Evolutionary conservation across 2,888 invertebrate genomes (phyloP).

Genomic region (Trisateles emortualis): DNA sequence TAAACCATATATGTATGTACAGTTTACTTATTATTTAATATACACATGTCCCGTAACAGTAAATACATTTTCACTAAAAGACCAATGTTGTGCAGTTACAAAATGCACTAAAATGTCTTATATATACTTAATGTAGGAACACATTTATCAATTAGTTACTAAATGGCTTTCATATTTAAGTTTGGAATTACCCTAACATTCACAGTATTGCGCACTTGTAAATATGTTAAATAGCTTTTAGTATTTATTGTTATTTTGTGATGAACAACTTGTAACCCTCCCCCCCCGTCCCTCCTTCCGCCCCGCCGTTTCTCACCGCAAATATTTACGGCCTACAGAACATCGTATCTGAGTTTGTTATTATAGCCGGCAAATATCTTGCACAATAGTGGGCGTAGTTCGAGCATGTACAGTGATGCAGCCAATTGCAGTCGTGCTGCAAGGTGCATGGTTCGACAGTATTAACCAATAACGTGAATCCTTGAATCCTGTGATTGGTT

Average conservation of each 20-base stretch:
- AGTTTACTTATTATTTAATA: neutral
- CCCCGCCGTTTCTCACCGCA: too few species aligned
- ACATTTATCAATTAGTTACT: slow-evolving; percentile 17
- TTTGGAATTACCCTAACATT: slow-evolving; percentile 52
- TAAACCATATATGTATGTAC: neutral
- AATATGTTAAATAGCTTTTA: slow-evolving; percentile 54
- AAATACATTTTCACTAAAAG: neutral
- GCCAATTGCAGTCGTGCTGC: too few species aligned
- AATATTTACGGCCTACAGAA: too few species aligned
- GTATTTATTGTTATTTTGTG: slow-evolving; percentile 16
- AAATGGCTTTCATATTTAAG: slow-evolving; percentile 37
- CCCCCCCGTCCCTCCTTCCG: too few species aligned
- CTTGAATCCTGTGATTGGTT: too few species aligned
- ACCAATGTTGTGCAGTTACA: neutral
- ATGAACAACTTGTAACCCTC: slow-evolving; percentile 7
- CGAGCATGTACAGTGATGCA: too few species aligned
- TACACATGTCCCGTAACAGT: neutral
- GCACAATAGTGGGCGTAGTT: too few species aligned
- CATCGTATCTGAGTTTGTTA: too few species aligned
- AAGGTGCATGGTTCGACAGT: too few species aligned
- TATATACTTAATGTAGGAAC: neutral
- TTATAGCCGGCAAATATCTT: too few species aligned
- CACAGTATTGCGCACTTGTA: slow-evolving; percentile 54
- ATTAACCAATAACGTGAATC: too few species aligned
- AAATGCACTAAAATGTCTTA: too few species aligned